phyloP scores from a whole-genome alignment of 2,113 vertebrate species.

The Hystrix cristata region DNA sequence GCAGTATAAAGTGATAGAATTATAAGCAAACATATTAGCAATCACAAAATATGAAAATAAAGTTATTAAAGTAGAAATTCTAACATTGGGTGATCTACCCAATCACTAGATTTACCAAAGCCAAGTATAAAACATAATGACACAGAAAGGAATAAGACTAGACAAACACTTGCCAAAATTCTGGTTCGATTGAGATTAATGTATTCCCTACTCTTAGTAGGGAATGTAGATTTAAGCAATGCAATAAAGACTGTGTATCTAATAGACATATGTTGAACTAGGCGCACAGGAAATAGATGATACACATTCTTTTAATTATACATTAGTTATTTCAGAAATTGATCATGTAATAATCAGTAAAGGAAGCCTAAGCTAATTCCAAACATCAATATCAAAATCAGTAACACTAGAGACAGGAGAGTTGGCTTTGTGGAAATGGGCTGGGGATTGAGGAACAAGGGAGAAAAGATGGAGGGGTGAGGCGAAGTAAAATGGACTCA shows the following conservation, averaged over 20 bases:
- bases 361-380: background rate
- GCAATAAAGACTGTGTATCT: constrained; percentile 19
- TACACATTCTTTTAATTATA: background rate
- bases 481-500: background rate
- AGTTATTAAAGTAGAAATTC: background rate
- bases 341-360: background rate
- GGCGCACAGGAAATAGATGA: background rate
- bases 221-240: background rate
- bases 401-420: background rate
- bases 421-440: background rate
- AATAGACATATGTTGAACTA: background rate
- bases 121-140: background rate
- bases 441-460: background rate
- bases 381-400: background rate
- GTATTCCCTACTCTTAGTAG: background rate
- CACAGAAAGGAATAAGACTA: background rate
- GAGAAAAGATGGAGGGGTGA: background rate
- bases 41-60: background rate
- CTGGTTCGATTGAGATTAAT: background rate
- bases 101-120: constrained; percentile 26
- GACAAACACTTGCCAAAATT: constrained; percentile 54
- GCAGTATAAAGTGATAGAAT: background rate
- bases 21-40: background rate
- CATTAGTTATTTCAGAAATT: constrained; percentile 36
- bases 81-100: background rate